These are phyloP conservation scores for Diachasma alloeum DNA, from an alignment of 1,140 invertebrate genomes.

Conservation along the genomic window DNA sequence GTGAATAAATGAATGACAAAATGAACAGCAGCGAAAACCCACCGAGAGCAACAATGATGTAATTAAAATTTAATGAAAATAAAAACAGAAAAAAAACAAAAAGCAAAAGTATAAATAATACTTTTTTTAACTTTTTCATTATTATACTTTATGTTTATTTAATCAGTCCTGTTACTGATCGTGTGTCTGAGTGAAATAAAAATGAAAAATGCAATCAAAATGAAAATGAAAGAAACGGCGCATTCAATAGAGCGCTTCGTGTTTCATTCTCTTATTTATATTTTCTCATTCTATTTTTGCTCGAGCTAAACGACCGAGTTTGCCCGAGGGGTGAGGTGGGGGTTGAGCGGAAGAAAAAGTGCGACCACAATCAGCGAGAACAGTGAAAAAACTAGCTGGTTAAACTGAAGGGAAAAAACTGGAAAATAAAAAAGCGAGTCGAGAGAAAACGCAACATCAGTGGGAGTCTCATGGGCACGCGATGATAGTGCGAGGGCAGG, in stretches of 20 bases:
- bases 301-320: constrained; percentile 43
- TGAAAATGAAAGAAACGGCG: not conserved
- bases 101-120: no score
- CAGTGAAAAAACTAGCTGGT: constrained; percentile 16
- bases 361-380: constrained; percentile 43
- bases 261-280: not conserved
- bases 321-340: constrained; percentile 21
- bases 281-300: constrained; percentile 24
- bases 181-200: no score
- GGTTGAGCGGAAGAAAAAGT: constrained; percentile 37
- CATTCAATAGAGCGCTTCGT: not conserved
- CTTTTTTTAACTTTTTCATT: not conserved
- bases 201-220: no score
- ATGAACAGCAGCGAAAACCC: no score
- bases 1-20: no score
- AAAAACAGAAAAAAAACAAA: no score
- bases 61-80: no score
- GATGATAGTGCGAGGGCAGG: not conserved
- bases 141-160: no score
- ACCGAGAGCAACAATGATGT: no score
- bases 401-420: not conserved
- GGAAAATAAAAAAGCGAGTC: constrained; percentile 4
- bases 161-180: no score
- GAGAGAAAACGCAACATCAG: not conserved
- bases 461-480: not conserved